Conservation (phyloP, 2,888 invertebrate genomes). For the Perizoma affinitatum region DNA sequence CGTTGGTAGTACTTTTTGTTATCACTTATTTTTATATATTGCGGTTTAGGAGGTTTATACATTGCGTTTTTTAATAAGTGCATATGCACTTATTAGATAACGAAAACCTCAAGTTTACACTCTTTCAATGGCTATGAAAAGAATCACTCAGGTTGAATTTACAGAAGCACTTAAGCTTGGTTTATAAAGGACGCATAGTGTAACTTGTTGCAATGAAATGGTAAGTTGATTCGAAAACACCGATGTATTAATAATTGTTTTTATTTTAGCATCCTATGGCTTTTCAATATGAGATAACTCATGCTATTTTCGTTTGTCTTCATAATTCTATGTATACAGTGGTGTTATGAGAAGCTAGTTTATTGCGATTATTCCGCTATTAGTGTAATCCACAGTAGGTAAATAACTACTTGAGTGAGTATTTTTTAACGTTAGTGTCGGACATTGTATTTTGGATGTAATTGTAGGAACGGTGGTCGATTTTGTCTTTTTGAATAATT, state of each 20-base stretch:
- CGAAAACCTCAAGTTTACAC: background rate
- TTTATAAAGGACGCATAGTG: conserved; percentile 13
- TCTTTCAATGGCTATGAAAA: conserved; percentile 11
- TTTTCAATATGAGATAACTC: background rate
- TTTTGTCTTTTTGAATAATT: conserved; percentile 16
- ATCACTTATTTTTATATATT: conserved; percentile 6
- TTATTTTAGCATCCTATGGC: conserved; percentile 6
- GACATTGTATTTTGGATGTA: conserved; percentile 30
- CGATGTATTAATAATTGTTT: conserved; percentile 4
- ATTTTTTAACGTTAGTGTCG: conserved; percentile 9
- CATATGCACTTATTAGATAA: conserved; percentile 13
- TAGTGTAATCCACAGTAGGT: conserved; percentile 24
- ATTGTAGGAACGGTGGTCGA: conserved; percentile 26
- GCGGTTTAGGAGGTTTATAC: conserved; percentile 3
- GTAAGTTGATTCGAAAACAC: conserved; percentile 2
- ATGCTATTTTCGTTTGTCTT: conserved; percentile 10
- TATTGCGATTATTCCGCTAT: conserved; percentile 25
- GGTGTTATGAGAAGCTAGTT: conserved; percentile 32
- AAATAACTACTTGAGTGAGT: conserved; percentile 4
- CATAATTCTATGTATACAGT: conserved; percentile 21
- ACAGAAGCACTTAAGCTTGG: conserved; percentile 4
- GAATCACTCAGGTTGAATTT: conserved; percentile 1
- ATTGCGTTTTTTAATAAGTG: conserved; percentile 5
- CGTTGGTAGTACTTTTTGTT: conserved; percentile 2
- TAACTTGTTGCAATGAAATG: background rate